Percentiles rank a stretch among this genome's conserved stretches.
phyloP scores from a whole-genome alignment of 2,888 invertebrate species.

The Electrophaes corylata region DNA sequence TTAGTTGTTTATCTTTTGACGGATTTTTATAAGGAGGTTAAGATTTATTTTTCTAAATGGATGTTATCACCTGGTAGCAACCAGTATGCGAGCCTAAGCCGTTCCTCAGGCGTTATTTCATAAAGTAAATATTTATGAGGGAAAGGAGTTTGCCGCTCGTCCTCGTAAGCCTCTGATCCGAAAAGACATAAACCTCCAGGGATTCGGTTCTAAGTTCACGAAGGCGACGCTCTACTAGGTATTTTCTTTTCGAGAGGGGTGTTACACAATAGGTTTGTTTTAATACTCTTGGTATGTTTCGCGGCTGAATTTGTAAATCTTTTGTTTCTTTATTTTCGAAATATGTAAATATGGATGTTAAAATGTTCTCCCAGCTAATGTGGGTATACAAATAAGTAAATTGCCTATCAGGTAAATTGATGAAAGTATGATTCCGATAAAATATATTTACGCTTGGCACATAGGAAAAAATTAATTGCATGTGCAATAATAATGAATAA shows the following conservation, averaged over 20 bases:
- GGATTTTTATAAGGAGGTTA: background rate
- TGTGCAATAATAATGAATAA: too few species aligned
- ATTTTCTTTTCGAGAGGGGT: slow-evolving; percentile 52
- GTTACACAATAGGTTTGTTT: slow-evolving; percentile 40
- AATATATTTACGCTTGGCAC: background rate
- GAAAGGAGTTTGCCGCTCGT: slow-evolving; percentile 73
- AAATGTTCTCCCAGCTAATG: background rate
- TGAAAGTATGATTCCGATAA: background rate
- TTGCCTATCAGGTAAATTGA: background rate
- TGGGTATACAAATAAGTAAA: background rate
- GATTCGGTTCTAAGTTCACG: slow-evolving; percentile 80
- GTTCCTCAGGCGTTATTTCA: slow-evolving; percentile 77
- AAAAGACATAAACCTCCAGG: slow-evolving; percentile 81
- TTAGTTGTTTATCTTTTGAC: too few species aligned
- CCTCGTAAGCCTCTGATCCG: slow-evolving; percentile 79
- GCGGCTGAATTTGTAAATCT: slow-evolving; percentile 37
- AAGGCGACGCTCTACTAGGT: slow-evolving; percentile 66
- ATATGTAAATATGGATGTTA: background rate
- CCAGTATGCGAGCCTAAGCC: slow-evolving; percentile 66
- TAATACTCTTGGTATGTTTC: slow-evolving; percentile 43
- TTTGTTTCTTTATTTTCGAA: slow-evolving; percentile 25
- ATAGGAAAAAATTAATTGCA: too few species aligned
- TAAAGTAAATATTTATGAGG: slow-evolving; percentile 84
- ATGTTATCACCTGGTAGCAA: slow-evolving; percentile 76
- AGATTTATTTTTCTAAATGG: slow-evolving; percentile 45